Percentiles rank a stretch among this genome's conserved stretches.
phyloP scores from a whole-genome alignment of 2,113 vertebrate species.

The Prionailurus viverrinus region DNA sequence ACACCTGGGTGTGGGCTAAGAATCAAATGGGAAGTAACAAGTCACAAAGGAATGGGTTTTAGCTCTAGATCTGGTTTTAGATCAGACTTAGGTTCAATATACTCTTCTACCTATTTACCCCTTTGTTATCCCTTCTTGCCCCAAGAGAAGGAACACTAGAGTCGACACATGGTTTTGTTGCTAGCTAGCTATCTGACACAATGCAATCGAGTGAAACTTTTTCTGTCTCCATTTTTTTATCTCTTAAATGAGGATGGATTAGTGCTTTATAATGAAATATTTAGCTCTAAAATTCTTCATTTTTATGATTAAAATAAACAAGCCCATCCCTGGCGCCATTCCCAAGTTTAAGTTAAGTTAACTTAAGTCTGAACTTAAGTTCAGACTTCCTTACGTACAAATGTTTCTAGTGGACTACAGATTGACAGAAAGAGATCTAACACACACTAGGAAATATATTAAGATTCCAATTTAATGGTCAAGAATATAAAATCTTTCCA shows the following conservation, averaged over 20 bases:
- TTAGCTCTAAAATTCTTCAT: background rate
- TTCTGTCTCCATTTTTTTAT: background rate
- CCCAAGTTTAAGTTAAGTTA: background rate
- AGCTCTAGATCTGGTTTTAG: background rate
- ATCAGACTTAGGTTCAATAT: background rate
- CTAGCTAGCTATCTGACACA: background rate
- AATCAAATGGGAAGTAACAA: constrained; percentile 18
- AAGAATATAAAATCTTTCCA: constrained; percentile 23
- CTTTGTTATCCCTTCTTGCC: background rate
- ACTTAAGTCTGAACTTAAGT: too few relatives aligned
- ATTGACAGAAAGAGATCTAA: background rate
- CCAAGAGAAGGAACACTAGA: background rate
- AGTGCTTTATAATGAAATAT: background rate
- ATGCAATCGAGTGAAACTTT: background rate
- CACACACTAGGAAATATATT: background rate
- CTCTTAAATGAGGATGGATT: background rate
- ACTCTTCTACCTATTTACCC: background rate
- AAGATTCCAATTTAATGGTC: constrained; percentile 15
- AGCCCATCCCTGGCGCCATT: background rate
- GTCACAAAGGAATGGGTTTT: constrained; percentile 47
- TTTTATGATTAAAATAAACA: constrained; percentile 32
- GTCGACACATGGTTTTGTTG: background rate
- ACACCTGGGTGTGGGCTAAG: constrained; percentile 53
- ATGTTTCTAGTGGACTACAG: background rate
- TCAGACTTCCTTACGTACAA: background rate